phyloP scores from a whole-genome alignment of 2,797 vertebrate genomes.

The Eospalax fontanierii region DNA sequence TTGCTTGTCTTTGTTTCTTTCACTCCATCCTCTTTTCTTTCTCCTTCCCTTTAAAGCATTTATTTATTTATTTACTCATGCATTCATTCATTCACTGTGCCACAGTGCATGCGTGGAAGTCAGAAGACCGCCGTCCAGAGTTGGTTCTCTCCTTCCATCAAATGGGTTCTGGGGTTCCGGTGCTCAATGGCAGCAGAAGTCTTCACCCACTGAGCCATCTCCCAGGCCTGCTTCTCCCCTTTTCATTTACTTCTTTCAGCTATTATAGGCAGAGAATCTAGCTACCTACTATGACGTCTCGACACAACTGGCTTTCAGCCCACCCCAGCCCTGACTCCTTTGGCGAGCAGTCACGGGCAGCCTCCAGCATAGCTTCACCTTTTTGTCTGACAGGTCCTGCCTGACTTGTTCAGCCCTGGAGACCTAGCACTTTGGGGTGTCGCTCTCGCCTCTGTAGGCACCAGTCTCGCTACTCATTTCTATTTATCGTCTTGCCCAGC shows the following conservation, averaged over 20 bases:
- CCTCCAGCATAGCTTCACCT: neutral
- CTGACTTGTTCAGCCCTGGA: neutral
- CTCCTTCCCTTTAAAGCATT: neutral
- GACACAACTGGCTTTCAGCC: neutral
- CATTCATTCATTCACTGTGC: neutral
- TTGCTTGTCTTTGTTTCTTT: neutral
- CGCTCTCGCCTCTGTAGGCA: neutral
- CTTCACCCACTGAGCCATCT: neutral
- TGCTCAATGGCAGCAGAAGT: neutral
- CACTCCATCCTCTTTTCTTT: neutral
- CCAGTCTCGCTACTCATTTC: neutral
- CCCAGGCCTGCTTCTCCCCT: neutral
- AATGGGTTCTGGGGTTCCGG: neutral
- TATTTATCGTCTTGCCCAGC: neutral
- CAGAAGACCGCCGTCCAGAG: neutral
- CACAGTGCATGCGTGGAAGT: neutral
- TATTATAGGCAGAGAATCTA: neutral
- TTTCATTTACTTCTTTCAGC: neutral
- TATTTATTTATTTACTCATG: neutral
- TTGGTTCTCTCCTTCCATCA: neutral
- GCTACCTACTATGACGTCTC: neutral
- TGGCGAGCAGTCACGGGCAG: neutral
- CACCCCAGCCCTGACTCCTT: neutral
- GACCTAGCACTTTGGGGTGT: neutral
- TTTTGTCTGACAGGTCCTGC: neutral